Percentiles rank a stretch among this genome's conserved stretches.
These are phyloP conservation scores for Melozone crissalis DNA, from an alignment of 2,113 vertebrate genomes.

Conservation along the genomic window DNA sequence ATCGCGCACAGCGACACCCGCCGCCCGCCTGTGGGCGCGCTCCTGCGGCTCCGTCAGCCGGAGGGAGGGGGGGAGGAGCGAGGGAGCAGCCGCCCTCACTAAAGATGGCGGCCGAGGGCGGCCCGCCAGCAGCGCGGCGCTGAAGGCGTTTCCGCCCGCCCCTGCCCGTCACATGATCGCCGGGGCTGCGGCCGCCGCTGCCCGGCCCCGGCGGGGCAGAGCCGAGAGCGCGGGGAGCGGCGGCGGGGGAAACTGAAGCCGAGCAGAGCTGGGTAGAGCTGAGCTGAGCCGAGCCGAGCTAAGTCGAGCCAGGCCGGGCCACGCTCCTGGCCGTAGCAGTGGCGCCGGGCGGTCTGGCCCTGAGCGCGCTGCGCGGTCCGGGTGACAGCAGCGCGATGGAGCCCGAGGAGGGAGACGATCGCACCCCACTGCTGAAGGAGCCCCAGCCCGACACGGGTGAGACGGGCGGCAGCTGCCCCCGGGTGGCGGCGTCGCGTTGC, in stretches of 20 bases:
- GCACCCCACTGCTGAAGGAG: slow-evolving; percentile 50
- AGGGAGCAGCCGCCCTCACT: background rate
- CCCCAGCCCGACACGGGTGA: slow-evolving; percentile 15
- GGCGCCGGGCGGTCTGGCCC: background rate
- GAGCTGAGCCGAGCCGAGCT: rapidly evolving
- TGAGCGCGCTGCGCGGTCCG: background rate
- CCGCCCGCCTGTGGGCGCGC: rapidly evolving
- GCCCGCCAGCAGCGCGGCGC: rapidly evolving
- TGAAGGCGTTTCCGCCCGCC: slow-evolving; percentile 10
- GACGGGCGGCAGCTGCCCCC: background rate
- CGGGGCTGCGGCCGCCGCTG: background rate
- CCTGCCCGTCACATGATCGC: background rate
- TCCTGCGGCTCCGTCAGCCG: rapidly evolving
- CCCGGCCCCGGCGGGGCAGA: background rate
- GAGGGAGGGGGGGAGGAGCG: too few species aligned
- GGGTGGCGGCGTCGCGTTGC: background rate
- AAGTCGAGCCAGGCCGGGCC: rapidly evolving
- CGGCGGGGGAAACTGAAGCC: too few species aligned
- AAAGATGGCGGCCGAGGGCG: slow-evolving; percentile 3
- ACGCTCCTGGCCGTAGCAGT: background rate
- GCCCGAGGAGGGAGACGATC: slow-evolving; percentile 33
- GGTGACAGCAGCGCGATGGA: background rate
- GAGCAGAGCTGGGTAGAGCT: background rate
- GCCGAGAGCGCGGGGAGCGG: background rate
- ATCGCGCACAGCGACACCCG: rapidly evolving